Evolutionary conservation across 2,888 invertebrate genomes (phyloP).

Genomic region (Xiphydria camelus): DNA sequence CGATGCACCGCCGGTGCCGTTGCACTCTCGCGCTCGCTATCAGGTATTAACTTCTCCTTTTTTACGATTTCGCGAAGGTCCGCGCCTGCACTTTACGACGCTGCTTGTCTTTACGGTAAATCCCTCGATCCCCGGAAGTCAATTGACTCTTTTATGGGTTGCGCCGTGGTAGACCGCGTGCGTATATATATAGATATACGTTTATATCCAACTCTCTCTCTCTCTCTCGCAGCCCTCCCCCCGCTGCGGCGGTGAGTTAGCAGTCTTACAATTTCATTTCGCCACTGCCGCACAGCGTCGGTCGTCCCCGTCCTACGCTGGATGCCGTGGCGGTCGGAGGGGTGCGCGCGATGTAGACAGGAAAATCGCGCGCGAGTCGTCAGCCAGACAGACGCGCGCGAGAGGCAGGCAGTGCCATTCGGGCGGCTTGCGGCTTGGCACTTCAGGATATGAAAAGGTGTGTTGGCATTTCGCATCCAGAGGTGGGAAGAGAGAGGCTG

Average conservation of each 20-base stretch:
- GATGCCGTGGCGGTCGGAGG: no score
- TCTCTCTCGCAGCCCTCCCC: no score
- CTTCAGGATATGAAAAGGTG: conserved; percentile 2
- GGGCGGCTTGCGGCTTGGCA: conserved; percentile 1
- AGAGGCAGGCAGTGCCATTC: background rate
- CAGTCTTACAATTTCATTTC: no score
- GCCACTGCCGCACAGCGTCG: no score
- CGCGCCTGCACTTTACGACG: conserved; percentile 28
- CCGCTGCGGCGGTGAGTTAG: conserved; percentile 15
- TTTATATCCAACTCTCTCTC: conserved; percentile 9
- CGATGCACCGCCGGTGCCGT: background rate
- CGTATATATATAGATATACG: no score
- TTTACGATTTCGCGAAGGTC: conserved; percentile 32
- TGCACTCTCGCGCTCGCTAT: conserved; percentile 12
- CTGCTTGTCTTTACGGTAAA: conserved; percentile 41
- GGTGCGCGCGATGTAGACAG: no score
- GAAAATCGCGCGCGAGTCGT: no score
- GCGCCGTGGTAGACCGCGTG: background rate
- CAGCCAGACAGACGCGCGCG: no score
- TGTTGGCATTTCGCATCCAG: conserved; percentile 1
- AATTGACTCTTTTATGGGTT: conserved; percentile 37
- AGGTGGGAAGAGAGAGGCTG: background rate
- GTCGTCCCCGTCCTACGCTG: no score
- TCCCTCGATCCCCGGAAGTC: conserved; percentile 39
- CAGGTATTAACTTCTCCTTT: conserved; percentile 39